Evolutionary conservation across 2,797 vertebrate species (phyloP), one percentile per base, ranked within the genome.

Genomic region (Myotis planiceps): DNA sequence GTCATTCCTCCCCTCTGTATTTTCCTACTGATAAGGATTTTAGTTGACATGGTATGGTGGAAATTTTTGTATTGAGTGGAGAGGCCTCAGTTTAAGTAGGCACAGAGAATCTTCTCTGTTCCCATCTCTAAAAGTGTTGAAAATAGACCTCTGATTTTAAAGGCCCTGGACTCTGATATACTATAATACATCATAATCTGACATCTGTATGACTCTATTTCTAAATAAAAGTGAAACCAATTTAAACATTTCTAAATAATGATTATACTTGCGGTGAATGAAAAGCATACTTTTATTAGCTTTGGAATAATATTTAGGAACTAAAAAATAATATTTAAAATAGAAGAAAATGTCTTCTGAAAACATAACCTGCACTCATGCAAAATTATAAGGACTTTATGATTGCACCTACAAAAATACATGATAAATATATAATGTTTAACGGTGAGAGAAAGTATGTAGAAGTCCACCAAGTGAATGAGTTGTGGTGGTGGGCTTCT

Each of bases 211-310:
- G 37, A 60, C 45, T 49, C 32, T 39, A 4, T 85, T 42, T 32
- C 47, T 86, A 94, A 95, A 79, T n/a, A 65, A 85, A 80, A 89
- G 32, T 51, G 32, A 82, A 86, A 89, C 63, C 16, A 78, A 87
- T 47, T 66, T 87, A 68, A 63, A 87, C 1, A 71, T 18, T 39
- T 92, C 58, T 58, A 87, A 86, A 34, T 81, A 68, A 81, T 58
- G 53, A 65, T 85, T 81, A 63, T 0, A 47, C 13, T 75, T 86
- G 9, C 29, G 32, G 45, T 34, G 39, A 88, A 42, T 85, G 47
- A 34, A 90, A 89, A 66, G 4, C 10, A 4, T 65, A 60, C 53
- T 92, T 83, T 63, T 81, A 93, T 88, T 68, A 72, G n/a, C 39
- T 90, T 53, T 72, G 18, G 7, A 85, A 79, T 69, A 84, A 84